Evolutionary conservation across 2,797 vertebrate genomes (phyloP), one percentile per base, ranked within the genome.

Genomic region (Gymnothorax javanicus): DNA sequence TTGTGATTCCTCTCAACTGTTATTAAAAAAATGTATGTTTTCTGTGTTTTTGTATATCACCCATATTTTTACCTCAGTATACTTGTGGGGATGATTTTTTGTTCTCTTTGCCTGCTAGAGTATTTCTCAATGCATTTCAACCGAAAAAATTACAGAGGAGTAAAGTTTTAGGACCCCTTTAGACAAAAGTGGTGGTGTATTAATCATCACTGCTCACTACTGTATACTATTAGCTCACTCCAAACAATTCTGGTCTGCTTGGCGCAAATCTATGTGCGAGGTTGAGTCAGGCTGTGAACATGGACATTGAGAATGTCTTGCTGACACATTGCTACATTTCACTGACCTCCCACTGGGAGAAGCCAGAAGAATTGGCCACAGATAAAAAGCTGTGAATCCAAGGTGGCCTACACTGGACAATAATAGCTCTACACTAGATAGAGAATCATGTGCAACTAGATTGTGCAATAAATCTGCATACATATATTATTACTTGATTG

Each of bases 391-490:
- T 7, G 20, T 50, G 52, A n/a, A 81, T n/a, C 5, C 77, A 52
- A n/a, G 52, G 77, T 20, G 20, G 52, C 52, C 50, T 81, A 33
- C 52, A 9, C 52, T 17, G 77, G 77, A 81, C 50, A 56, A 56
- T 33, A 77, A 77, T 77, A 77, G 73, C 73, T 77, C 73, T 50
- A 20, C 73, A 50, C 73, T n/a, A 81, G 77, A 81, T 81, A 81
- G 54, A 81, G 50, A 56, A 54, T 81, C 9, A 11, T 23, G 33
- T 15, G 33, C 33, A 43, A 43, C 33, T 43, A 52, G 33, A 20
- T 12, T 50, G 43, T 77, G 33, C 33, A 77, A 7, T 50, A 77
- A 50, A 50, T 15, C 33, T 15, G 23, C 13, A 7, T 77, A 52
- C 4, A 52, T 43, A 7, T 52, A 50, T 33, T 4, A 50, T 50